Evolutionary conservation across 2,113 vertebrate species (phyloP), one percentile per base, ranked within the genome.

Genomic region (Ptilonorhynchus violaceus): DNA sequence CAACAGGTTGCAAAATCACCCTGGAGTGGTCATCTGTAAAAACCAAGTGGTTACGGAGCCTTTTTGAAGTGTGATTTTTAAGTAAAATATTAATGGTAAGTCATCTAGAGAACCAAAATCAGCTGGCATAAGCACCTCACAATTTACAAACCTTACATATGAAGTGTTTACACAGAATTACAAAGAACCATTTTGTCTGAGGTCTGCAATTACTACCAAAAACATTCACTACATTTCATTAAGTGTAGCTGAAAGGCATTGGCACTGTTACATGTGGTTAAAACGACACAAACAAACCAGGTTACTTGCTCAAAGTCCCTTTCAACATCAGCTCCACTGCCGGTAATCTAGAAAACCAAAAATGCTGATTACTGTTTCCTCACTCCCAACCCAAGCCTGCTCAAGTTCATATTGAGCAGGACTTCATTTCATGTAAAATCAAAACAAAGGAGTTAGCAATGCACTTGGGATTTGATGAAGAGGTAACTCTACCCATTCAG

Each of bases 1-100:
- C 99, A 76, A 99, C 99, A 88, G 99, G 99, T 95, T 99, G 99
- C 95, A 99, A 98, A 98, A 99, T 99, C 98, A 99, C 99, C 98
- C 99, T 98, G 97, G 99, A 99, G 97, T 99, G 99, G 98, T 99
- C 99, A 98, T 99, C 99, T 99, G 94, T 44, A 98, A 97, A 88
- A 96, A 84, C 37, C 94, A 94, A 93, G 78, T 72, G 20, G 88
- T 97, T 83, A 95, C 11, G 33, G 69, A 97, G 91, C 90, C 88
- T 94, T 63, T 77, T 46, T 73, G 77, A 96, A 85, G 78, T 15
- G 53, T 39, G 74, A 91, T 86, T 83, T 95, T 94, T 63, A 86
- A 79, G 44, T 27, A 64, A 88, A 59, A 63, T 53, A 85, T n/a
- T 77, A 95, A 77, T 0, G 52, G 73, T 53, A 92, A 88, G 21